phyloP scores from a whole-genome alignment of 2,797 vertebrate species.

The Momotus momota region DNA sequence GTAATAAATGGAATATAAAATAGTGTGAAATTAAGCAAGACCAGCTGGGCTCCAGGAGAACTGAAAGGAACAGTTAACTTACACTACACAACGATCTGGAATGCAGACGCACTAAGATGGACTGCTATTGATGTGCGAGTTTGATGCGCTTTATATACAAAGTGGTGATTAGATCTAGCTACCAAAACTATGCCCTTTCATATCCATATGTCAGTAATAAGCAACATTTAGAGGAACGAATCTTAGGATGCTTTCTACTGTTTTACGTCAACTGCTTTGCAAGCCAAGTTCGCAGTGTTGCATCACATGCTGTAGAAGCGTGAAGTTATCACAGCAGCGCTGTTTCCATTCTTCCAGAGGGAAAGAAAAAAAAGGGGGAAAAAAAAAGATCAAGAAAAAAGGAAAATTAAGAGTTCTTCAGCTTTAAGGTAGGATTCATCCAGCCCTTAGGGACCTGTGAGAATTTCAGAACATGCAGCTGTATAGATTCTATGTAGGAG shows the following conservation, averaged over 20 bases:
- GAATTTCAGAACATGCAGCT: neutral
- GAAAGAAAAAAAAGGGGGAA: neutral
- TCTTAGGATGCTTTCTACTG: neutral
- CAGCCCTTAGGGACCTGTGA: neutral
- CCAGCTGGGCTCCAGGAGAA: slow-evolving; percentile 58
- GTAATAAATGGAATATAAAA: slow-evolving; percentile 75
- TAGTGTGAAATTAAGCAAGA: slow-evolving; percentile 70
- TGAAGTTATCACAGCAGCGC: neutral
- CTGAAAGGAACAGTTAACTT: slow-evolving; percentile 37
- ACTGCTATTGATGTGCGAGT: slow-evolving; percentile 37
- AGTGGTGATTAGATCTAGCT: slow-evolving; percentile 65
- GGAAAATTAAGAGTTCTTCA: neutral
- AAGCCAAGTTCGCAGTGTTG: slow-evolving; percentile 24
- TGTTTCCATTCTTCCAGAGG: neutral
- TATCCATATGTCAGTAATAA: slow-evolving; percentile 57
- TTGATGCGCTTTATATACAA: slow-evolving; percentile 45
- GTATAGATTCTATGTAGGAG: neutral
- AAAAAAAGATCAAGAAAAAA: rapidly evolving
- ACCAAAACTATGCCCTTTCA: slow-evolving; percentile 52
- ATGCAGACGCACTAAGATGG: neutral
- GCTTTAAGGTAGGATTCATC: neutral
- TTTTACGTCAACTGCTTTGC: slow-evolving; percentile 12
- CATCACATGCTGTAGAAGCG: neutral
- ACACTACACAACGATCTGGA: slow-evolving; percentile 15
- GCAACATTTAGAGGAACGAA: slow-evolving; percentile 35